Evolutionary conservation across 2,797 vertebrate genomes (phyloP).

Genomic region (Kryptopterus vitreolus): DNA sequence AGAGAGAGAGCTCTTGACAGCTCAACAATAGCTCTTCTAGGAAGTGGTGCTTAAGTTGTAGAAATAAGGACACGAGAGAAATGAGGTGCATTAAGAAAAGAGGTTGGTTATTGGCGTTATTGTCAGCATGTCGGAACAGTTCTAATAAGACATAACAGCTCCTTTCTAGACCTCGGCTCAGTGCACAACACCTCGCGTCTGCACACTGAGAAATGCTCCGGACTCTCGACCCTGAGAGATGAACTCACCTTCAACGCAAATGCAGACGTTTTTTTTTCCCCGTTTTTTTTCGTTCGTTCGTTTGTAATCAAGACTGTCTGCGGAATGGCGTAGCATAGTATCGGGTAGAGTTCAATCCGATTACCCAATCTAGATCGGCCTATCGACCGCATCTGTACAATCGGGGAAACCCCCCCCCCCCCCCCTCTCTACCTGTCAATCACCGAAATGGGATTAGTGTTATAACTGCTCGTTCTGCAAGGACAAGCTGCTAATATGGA

Average conservation of each 20-base stretch:
- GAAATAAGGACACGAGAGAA: constrained; percentile 22
- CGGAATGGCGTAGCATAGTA: not conserved
- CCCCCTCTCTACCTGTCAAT: not conserved
- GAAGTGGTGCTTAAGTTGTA: constrained; percentile 23
- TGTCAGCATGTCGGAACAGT: constrained; percentile 14
- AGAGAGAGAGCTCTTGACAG: not conserved
- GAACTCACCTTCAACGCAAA: not conserved
- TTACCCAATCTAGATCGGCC: not conserved
- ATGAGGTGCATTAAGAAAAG: constrained; percentile 13
- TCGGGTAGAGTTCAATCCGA: not conserved
- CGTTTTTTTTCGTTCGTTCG: not conserved
- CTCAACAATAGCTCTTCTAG: constrained; percentile 5
- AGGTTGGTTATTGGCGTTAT: constrained; percentile 23
- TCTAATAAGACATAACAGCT: not conserved
- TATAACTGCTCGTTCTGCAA: not conserved
- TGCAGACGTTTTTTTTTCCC: not conserved
- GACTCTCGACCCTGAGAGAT: not conserved
- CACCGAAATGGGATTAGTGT: not conserved
- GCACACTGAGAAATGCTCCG: not conserved
- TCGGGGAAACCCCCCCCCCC: not conserved
- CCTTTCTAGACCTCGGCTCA: not conserved
- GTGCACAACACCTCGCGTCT: not conserved
- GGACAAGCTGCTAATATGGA: no score
- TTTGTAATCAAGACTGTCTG: not conserved
- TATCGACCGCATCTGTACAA: not conserved